phyloP scores from a whole-genome alignment of 2,113 vertebrate species.

The Xenopus borealis region DNA sequence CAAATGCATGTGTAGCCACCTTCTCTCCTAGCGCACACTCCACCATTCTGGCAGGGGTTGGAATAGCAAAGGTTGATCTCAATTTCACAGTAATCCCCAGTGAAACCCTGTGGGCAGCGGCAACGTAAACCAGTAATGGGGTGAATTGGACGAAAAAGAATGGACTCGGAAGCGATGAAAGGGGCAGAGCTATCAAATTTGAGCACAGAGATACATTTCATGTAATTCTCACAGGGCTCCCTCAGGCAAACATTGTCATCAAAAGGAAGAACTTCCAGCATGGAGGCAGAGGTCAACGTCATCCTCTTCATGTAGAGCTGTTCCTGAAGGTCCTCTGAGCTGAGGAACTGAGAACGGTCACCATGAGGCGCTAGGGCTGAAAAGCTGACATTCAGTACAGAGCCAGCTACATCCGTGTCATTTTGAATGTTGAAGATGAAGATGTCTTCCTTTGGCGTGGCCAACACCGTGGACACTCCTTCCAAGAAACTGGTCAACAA shows the following conservation, averaged over 20 bases:
- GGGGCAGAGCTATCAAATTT: conserved; percentile 95
- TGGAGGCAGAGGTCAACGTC: conserved; percentile 80
- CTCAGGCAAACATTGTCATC: conserved; percentile 97
- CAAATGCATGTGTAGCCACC: conserved; percentile 93
- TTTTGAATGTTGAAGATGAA: conserved; percentile 98
- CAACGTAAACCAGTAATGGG: conserved; percentile 91
- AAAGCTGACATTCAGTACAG: conserved; percentile 91
- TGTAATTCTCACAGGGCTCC: conserved; percentile 98
- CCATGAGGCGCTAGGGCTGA: conserved; percentile 82
- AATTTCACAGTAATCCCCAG: conserved; percentile 93
- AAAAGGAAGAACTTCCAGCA: conserved; percentile 93
- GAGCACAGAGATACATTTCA: conserved; percentile 97
- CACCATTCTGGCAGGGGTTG: conserved; percentile 89
- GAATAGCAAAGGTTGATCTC: conserved; percentile 98
- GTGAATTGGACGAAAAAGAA: conserved; percentile 94
- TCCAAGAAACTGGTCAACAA: conserved; percentile 86
- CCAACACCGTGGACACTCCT: conserved; percentile 87
- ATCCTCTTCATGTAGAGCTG: conserved; percentile 94
- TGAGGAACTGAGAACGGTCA: conserved; percentile 74
- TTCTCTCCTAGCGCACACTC: conserved; percentile 84
- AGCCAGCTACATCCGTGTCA: conserved; percentile 80
- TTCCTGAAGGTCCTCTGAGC: conserved; percentile 93
- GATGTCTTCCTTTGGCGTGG: conserved; percentile 86
- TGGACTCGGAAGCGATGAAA: conserved; percentile 89
- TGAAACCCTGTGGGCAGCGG: conserved; percentile 93